Conservation (phyloP, 2,797 vertebrate genomes). For the Selene dorsalis region DNA sequence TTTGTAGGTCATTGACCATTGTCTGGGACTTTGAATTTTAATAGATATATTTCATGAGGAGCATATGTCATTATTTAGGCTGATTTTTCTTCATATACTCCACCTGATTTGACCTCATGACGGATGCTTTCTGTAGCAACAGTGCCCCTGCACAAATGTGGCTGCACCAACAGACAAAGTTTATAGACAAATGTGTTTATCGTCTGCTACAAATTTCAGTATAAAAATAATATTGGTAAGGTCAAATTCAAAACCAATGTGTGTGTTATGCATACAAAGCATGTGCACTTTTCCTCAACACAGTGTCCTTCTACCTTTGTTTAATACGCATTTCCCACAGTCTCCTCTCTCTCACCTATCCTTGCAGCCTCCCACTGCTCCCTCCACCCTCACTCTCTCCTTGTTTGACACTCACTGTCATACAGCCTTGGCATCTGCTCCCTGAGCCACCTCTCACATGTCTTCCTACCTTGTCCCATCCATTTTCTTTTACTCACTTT, state of each 20-base stretch:
- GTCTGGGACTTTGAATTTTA: not conserved
- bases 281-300: not conserved
- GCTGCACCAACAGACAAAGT: not conserved
- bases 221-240: not conserved
- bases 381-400: constrained; percentile 63
- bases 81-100: not conserved
- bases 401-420: constrained; percentile 72
- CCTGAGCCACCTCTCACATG: constrained; percentile 46
- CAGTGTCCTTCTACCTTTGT: constrained; percentile 47
- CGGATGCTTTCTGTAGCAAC: not conserved
- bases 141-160: not conserved
- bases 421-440: constrained; percentile 65
- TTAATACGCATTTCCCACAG: constrained; percentile 25
- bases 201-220: not conserved
- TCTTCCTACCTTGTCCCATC: constrained; percentile 48
- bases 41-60: not conserved
- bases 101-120: not conserved
- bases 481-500: constrained; percentile 66
- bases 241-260: constrained; percentile 20
- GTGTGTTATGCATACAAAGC: constrained; percentile 22
- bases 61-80: not conserved
- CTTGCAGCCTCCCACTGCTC: constrained; percentile 54
- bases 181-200: not conserved
- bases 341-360: constrained; percentile 58
- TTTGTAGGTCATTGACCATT: not conserved